Percentiles rank a stretch among this genome's conserved stretches.
Conservation (phyloP, 2,113 vertebrate genomes). For the Atrichornis clamosus region DNA sequence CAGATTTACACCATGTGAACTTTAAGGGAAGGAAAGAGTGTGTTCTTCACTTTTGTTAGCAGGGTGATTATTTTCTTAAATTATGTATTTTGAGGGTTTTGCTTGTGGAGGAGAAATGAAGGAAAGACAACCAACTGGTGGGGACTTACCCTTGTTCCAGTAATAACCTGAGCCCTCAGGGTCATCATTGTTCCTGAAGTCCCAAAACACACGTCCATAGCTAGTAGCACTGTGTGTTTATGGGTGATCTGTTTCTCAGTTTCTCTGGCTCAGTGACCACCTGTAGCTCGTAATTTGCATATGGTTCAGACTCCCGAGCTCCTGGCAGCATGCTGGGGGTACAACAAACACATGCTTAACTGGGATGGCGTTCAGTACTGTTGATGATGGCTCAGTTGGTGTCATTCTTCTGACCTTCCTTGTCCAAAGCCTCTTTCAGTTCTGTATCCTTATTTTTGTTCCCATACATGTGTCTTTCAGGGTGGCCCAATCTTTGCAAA, state of each 20-base stretch:
- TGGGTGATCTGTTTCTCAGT: not conserved
- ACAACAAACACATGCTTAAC: not conserved
- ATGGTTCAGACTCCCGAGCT: not conserved
- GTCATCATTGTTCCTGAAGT: not conserved
- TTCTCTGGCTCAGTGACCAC: not conserved
- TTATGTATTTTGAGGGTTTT: not conserved
- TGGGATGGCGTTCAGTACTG: not conserved
- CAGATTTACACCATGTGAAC: not conserved
- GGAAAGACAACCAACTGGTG: not conserved
- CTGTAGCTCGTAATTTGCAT: not conserved
- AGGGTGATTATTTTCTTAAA: not conserved
- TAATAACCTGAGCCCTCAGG: fast-evolving
- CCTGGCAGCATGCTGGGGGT: not conserved
- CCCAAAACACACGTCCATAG: not conserved
- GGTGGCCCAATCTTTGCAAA: not conserved
- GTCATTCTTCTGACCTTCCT: not conserved
- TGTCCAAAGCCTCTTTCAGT: not conserved
- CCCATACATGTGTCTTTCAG: not conserved
- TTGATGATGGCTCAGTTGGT: not conserved
- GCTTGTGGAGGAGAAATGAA: not conserved
- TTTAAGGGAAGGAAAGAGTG: not conserved
- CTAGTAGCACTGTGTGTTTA: not conserved
- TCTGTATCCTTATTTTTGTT: not conserved
- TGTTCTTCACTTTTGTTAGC: not conserved
- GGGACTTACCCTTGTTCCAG: not conserved